Conservation (phyloP, 2,797 vertebrate genomes). For the Eleutherodactylus coqui region DNA sequence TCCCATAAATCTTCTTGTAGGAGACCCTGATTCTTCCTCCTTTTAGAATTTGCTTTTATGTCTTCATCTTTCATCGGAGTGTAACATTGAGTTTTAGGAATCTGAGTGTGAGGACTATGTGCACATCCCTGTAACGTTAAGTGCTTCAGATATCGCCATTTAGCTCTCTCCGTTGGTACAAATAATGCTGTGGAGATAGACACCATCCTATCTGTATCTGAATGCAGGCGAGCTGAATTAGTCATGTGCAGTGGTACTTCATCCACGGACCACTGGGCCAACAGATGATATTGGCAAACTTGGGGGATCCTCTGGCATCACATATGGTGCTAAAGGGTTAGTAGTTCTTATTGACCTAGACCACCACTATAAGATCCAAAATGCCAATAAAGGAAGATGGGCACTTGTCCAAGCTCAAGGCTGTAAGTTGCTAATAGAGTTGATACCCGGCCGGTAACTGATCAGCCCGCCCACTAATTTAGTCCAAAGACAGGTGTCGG, state of each 20-base stretch:
- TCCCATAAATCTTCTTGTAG: background rate
- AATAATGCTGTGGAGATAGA: background rate
- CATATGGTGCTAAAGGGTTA: background rate
- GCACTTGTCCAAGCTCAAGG: too few relatives aligned
- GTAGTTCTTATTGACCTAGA: background rate
- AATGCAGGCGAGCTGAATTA: background rate
- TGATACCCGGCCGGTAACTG: too few relatives aligned
- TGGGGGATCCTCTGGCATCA: background rate
- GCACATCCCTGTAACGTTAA: background rate
- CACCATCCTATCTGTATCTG: background rate
- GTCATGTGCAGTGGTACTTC: background rate
- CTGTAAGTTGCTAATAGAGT: too few relatives aligned
- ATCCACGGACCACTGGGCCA: background rate
- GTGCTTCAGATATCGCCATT: background rate
- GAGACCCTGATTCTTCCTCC: background rate
- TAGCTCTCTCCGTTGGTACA: background rate
- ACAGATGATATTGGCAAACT: background rate
- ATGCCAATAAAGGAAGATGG: too few relatives aligned
- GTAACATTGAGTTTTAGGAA: constrained; percentile 7
- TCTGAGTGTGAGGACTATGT: background rate
- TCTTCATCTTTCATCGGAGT: constrained; percentile 24
- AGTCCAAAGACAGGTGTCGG: too few relatives aligned
- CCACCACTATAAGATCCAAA: too few relatives aligned
- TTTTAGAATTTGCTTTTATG: background rate
- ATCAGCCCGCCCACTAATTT: too few relatives aligned